phyloP scores from a whole-genome alignment of 2,113 vertebrate species.

The Telmatochromis bifrenatus region DNA sequence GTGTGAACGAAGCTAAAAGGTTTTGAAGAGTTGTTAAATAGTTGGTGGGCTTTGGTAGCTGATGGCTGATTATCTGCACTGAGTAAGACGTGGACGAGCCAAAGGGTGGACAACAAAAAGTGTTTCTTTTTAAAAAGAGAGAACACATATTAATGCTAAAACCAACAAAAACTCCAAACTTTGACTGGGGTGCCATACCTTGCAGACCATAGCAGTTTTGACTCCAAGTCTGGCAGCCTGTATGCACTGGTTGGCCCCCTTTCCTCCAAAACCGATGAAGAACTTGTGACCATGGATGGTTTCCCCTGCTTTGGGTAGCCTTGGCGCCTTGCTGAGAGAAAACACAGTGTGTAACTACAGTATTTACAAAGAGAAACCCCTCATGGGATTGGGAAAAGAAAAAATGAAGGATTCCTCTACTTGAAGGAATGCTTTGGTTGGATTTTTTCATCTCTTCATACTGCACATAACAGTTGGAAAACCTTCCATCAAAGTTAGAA shows the following conservation, averaged over 20 bases:
- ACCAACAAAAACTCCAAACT: neutral
- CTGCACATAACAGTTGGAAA: neutral
- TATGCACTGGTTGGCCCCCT: slow-evolving; percentile 96
- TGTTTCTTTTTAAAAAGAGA: neutral
- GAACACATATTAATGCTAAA: neutral
- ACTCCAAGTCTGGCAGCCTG: slow-evolving; percentile 90
- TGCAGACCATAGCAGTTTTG: slow-evolving; percentile 86
- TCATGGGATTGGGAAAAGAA: neutral
- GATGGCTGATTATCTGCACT: neutral
- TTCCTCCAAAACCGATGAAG: slow-evolving; percentile 94
- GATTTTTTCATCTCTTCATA: neutral
- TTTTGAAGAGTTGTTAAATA: slow-evolving; percentile 34
- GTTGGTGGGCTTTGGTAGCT: slow-evolving; percentile 1
- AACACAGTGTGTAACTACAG: neutral
- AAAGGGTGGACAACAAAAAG: neutral
- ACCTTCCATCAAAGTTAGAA: neutral
- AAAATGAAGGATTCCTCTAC: neutral
- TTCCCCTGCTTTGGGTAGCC: slow-evolving; percentile 89
- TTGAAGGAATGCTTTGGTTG: neutral
- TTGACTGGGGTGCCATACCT: slow-evolving; percentile 70
- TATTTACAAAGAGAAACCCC: neutral
- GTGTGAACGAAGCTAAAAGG: slow-evolving; percentile 33
- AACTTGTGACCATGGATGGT: slow-evolving; percentile 92
- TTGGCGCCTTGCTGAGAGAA: slow-evolving; percentile 77
- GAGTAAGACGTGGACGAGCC: neutral